Percentiles rank a stretch among this genome's conserved stretches.
Evolutionary conservation across 30 jellyfish, hydroid and myxozoan genomes (phyloP).

Genomic region (Pelagia noctiluca): DNA sequence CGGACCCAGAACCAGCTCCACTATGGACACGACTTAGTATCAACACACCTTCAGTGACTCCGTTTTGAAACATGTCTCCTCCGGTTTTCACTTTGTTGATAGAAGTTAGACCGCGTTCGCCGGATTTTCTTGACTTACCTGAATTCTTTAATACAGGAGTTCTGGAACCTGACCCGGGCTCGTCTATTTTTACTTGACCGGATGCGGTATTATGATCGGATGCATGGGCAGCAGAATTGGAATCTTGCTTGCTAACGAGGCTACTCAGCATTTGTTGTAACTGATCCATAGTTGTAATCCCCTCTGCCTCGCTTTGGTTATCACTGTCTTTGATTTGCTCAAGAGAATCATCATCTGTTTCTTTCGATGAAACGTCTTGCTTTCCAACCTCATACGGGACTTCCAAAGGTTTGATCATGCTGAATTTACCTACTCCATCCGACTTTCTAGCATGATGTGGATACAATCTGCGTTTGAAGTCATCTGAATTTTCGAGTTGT

Average conservation of each 20-base stretch:
- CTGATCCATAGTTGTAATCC: not conserved
- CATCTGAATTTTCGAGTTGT: too few species aligned
- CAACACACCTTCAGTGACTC: not conserved
- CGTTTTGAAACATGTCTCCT: slow-evolving; percentile 1
- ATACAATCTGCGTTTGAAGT: not conserved
- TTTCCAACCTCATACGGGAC: slow-evolving; percentile 7
- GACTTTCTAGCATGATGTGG: not conserved
- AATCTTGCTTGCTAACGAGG: not conserved
- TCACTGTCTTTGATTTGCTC: not conserved
- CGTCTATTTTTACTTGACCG: too few species aligned
- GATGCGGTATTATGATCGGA: too few species aligned
- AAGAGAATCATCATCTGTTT: not conserved
- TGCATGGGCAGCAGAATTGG: too few species aligned
- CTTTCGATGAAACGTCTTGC: not conserved
- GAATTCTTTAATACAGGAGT: too few species aligned
- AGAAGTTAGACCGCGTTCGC: too few species aligned
- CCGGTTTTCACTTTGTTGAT: not conserved
- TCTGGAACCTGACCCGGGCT: too few species aligned
- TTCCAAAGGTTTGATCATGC: not conserved
- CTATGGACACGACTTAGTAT: too few species aligned
- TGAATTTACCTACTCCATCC: not conserved
- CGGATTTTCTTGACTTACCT: too few species aligned
- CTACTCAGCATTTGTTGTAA: not conserved
- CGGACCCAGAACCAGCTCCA: too few species aligned
- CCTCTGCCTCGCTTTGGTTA: not conserved